Percentiles rank a stretch among this genome's conserved stretches.
phyloP scores from a whole-genome alignment of 2,888 invertebrate species.

The Isoperla grammatica region DNA sequence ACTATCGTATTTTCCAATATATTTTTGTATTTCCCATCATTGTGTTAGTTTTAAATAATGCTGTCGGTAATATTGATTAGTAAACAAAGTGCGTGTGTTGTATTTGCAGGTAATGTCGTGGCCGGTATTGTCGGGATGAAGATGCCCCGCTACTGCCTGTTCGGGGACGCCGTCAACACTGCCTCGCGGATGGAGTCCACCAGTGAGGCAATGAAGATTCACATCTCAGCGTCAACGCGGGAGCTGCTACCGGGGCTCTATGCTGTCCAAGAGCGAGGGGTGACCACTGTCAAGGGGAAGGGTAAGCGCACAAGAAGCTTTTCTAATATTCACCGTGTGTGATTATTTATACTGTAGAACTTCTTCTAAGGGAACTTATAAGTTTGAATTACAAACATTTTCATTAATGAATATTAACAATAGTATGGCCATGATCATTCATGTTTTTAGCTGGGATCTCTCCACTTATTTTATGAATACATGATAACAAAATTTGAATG shows the following conservation, averaged over 20 bases:
- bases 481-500: too few species aligned
- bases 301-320: too few species aligned
- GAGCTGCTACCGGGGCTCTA: slow-evolving; percentile 69
- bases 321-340: background rate
- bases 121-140: slow-evolving; percentile 92
- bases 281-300: slow-evolving; percentile 87
- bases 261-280: slow-evolving; percentile 69
- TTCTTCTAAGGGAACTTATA: background rate
- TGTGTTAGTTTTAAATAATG: too few species aligned
- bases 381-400: background rate
- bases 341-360: background rate
- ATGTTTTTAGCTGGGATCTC: too few species aligned
- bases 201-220: slow-evolving; percentile 88
- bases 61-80: too few species aligned
- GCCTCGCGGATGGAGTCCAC: slow-evolving; percentile 92
- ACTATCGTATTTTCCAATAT: too few species aligned
- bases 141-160: slow-evolving; percentile 82
- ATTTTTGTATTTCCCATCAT: too few species aligned
- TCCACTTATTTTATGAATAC: too few species aligned
- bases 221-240: slow-evolving; percentile 86
- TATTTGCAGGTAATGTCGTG: slow-evolving; percentile 54
- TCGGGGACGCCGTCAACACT: slow-evolving; percentile 88
- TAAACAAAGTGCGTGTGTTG: too few species aligned
- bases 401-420: too few species aligned
- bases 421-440: too few species aligned